These are phyloP conservation scores for Tragelaphus strepsiceros DNA, from an alignment of 2,113 vertebrate genomes.

Conservation along the genomic window DNA sequence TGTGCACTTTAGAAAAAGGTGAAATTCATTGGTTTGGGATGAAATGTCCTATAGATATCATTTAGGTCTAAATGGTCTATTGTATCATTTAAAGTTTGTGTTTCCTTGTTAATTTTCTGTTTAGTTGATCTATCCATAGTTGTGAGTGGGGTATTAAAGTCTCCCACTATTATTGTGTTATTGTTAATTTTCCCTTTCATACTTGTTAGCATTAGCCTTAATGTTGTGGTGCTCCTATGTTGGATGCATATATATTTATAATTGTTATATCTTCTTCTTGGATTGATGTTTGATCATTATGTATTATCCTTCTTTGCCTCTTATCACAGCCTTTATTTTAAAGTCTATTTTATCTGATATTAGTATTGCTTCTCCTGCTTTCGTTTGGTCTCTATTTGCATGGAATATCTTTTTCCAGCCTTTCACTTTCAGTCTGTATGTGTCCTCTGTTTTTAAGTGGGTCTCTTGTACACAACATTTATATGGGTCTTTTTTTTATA, in stretches of 20 bases:
- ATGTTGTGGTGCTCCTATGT: background rate
- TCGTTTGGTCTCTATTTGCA: rapidly evolving
- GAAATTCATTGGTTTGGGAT: background rate
- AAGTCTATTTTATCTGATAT: background rate
- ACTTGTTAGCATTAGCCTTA: background rate
- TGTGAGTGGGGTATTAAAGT: background rate
- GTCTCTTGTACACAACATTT: background rate
- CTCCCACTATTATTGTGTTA: background rate
- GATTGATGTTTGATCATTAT: background rate
- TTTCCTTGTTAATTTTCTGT: background rate
- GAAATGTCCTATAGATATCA: background rate
- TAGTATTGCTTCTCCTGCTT: background rate
- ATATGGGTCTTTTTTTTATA: background rate
- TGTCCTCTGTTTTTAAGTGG: background rate
- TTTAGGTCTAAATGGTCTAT: background rate
- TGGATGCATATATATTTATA: background rate
- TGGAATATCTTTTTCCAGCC: background rate
- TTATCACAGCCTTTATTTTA: background rate
- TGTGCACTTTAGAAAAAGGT: background rate
- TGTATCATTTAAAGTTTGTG: background rate
- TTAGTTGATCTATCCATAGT: background rate
- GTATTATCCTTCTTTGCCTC: background rate
- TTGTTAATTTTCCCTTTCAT: background rate
- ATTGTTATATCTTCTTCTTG: background rate
- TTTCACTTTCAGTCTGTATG: background rate